A percentile compares a stretch with the other conserved stretches of the same genome.
Evolutionary conservation across 2,113 vertebrate genomes (phyloP).

Genomic region (Eolophus roseicapilla): DNA sequence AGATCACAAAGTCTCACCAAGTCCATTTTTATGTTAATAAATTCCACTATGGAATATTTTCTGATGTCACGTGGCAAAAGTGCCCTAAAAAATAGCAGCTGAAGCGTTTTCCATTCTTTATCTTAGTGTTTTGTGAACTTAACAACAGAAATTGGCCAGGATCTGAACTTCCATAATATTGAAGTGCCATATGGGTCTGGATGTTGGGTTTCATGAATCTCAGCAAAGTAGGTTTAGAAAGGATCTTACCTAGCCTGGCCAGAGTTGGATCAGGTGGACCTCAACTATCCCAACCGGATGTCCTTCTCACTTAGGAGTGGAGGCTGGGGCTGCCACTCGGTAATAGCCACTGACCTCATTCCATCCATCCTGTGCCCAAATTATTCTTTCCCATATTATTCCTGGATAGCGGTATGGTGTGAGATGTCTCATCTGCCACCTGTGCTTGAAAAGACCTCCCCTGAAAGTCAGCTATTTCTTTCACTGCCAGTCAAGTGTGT

Average conservation of each 20-base stretch:
- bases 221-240: background rate
- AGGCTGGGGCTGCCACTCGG: background rate
- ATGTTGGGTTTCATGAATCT: background rate
- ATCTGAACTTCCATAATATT: background rate
- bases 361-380: background rate
- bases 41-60: constrained; percentile 61
- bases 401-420: background rate
- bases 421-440: background rate
- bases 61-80: constrained; percentile 40
- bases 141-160: constrained; percentile 9
- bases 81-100: constrained; percentile 48
- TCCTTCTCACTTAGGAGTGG: background rate
- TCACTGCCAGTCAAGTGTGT: background rate
- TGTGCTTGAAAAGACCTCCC: background rate
- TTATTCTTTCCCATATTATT: background rate
- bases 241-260: background rate
- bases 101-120: constrained; percentile 41
- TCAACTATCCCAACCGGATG: background rate
- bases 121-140: background rate
- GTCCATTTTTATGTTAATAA: constrained; percentile 58
- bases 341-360: background rate
- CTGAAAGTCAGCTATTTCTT: background rate
- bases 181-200: background rate
- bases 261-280: background rate
- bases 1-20: constrained; percentile 56